A percentile compares a stretch with the other conserved stretches of the same genome.
phyloP scores from a whole-genome alignment of 2,888 invertebrate species.

The Drosophila lacicola region DNA sequence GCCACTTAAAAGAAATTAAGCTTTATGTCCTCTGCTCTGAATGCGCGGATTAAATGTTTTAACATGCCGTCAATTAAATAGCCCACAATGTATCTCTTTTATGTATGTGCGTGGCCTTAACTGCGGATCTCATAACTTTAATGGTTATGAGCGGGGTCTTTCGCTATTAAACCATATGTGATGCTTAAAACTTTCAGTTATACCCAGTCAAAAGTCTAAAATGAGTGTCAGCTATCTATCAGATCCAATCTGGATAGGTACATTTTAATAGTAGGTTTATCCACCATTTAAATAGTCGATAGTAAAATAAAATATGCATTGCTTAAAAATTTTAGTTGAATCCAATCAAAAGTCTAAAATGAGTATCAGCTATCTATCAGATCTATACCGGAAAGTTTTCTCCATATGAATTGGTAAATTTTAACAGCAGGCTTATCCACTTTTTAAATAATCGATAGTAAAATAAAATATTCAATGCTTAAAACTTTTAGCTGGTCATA shows the following conservation, averaged over 20 bases:
- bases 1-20: constrained; percentile 33
- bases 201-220: neutral
- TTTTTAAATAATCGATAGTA: no score
- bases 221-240: neutral
- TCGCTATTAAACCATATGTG: constrained; percentile 12
- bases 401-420: no score
- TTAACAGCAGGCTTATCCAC: no score
- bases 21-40: constrained; percentile 29
- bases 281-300: no score
- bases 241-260: neutral
- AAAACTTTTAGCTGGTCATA: no score
- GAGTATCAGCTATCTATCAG: no score
- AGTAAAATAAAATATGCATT: no score
- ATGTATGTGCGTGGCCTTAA: constrained; percentile 1
- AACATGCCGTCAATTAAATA: constrained; percentile 18
- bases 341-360: no score
- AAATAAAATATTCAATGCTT: no score
- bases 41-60: constrained; percentile 32
- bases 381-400: no score
- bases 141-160: constrained; percentile 22
- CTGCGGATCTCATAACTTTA: constrained; percentile 31
- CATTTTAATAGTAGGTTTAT: neutral
- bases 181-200: neutral
- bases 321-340: no score
- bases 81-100: constrained; percentile 19